phyloP scores from a whole-genome alignment of 2,888 invertebrate species.

The Magallana nippona region DNA sequence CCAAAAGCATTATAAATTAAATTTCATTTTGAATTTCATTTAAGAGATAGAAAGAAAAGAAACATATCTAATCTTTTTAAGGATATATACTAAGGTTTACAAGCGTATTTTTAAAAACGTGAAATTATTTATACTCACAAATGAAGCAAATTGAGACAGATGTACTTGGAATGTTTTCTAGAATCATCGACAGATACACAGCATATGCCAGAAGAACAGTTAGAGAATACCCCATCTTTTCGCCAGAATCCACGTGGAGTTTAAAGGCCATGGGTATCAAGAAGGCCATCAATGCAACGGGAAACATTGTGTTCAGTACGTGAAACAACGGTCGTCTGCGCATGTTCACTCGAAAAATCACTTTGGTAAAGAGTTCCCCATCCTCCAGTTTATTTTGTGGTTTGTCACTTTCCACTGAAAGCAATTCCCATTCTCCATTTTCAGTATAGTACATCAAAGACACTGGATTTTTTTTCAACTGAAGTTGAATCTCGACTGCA shows the following conservation, averaged over 20 bases:
- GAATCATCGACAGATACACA: conserved; percentile 49
- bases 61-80: no score
- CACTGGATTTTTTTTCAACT: conserved; percentile 1
- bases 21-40: no score
- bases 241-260: conserved; percentile 47
- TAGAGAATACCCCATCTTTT: conserved; percentile 50
- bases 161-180: conserved; percentile 49
- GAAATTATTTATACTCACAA: conserved; percentile 40
- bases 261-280: conserved; percentile 48
- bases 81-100: background rate
- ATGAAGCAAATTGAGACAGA: conserved; percentile 47
- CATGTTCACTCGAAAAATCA: conserved; percentile 39
- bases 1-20: no score
- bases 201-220: conserved; percentile 51
- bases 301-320: conserved; percentile 47
- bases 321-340: conserved; percentile 47
- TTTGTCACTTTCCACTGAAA: conserved; percentile 39
- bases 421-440: conserved; percentile 61
- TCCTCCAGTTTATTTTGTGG: conserved; percentile 38
- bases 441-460: conserved; percentile 37
- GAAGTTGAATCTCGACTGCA: conserved; percentile 48
- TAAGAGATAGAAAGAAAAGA: no score
- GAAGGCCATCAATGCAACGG: conserved; percentile 49
- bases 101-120: no score
- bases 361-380: conserved; percentile 40